A percentile compares a stretch with the other conserved stretches of the same genome.
Conservation (phyloP, 2,888 invertebrate species). For the Cylindroiulus punctatus region DNA sequence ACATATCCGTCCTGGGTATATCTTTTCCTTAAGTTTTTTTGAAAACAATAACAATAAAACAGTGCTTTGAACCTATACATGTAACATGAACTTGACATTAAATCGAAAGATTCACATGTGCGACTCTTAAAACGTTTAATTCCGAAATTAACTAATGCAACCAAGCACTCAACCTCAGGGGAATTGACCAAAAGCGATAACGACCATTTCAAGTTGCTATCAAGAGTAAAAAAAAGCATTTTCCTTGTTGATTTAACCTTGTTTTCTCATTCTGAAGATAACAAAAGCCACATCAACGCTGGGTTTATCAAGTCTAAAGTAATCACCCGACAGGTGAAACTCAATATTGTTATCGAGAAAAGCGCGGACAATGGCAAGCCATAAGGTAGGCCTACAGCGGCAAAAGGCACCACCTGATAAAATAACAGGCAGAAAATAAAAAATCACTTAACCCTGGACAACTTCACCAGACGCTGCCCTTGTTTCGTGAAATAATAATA, state of each 20-base stretch:
- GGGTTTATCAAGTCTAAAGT: slow-evolving; percentile 19
- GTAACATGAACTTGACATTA: no score
- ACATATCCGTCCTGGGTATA: no score
- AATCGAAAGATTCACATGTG: no score
- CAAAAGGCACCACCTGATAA: slow-evolving; percentile 19
- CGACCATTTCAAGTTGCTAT: not conserved
- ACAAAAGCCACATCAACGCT: slow-evolving; percentile 7
- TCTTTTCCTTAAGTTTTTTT: no score
- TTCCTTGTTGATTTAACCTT: slow-evolving; percentile 12
- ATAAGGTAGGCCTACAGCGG: slow-evolving; percentile 9
- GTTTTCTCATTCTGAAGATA: slow-evolving; percentile 26
- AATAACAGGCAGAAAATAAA: not conserved
- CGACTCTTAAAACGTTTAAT: no score
- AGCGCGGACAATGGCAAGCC: not conserved
- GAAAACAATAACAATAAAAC: no score
- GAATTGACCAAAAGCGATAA: slow-evolving; percentile 2
- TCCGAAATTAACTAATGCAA: not conserved
- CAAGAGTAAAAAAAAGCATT: not conserved
- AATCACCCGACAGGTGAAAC: slow-evolving; percentile 6
- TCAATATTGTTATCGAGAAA: slow-evolving; percentile 6
- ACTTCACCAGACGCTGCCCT: not conserved
- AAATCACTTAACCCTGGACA: not conserved
- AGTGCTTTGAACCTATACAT: no score
- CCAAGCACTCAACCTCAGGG: not conserved
- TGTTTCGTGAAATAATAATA: slow-evolving; percentile 25